These are phyloP conservation scores for Panulirus ornatus DNA, from an alignment of 1,140 invertebrate genomes.

Conservation along the genomic window DNA sequence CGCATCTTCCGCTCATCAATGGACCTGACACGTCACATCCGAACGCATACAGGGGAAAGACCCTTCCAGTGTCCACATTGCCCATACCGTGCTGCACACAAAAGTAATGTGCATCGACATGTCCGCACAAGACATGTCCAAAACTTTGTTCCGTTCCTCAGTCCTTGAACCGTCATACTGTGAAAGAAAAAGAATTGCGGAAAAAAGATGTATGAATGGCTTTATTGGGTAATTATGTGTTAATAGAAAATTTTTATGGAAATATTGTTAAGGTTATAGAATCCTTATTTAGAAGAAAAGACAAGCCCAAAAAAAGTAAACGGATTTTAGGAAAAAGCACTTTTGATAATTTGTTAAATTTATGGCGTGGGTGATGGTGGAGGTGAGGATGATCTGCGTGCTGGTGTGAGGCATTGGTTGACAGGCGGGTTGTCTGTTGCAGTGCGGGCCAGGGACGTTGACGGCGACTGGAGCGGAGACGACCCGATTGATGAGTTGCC, in stretches of 20 bases:
- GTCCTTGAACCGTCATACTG: neutral
- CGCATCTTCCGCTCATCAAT: slow-evolving; percentile 75
- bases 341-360: neutral
- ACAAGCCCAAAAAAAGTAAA: neutral
- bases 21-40: slow-evolving; percentile 76
- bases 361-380: slow-evolving; percentile 17
- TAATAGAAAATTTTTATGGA: neutral
- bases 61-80: slow-evolving; percentile 79
- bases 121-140: slow-evolving; percentile 80
- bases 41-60: slow-evolving; percentile 79
- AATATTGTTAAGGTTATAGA: neutral
- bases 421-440: slow-evolving; percentile 68
- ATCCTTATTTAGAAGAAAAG: neutral
- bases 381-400: slow-evolving; percentile 15
- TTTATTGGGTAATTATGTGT: neutral
- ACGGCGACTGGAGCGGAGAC: slow-evolving; percentile 18
- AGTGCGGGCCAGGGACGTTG: slow-evolving; percentile 49
- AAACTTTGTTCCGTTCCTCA: neutral
- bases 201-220: neutral
- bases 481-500: slow-evolving; percentile 76
- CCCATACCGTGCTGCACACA: slow-evolving; percentile 81
- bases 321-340: neutral
- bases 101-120: slow-evolving; percentile 81
- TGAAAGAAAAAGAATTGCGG: neutral
- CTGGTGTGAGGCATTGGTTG: slow-evolving; percentile 40